These are phyloP conservation scores for Poecilia wingei DNA, from an alignment of 2,797 vertebrate species.

Conservation along the genomic window DNA sequence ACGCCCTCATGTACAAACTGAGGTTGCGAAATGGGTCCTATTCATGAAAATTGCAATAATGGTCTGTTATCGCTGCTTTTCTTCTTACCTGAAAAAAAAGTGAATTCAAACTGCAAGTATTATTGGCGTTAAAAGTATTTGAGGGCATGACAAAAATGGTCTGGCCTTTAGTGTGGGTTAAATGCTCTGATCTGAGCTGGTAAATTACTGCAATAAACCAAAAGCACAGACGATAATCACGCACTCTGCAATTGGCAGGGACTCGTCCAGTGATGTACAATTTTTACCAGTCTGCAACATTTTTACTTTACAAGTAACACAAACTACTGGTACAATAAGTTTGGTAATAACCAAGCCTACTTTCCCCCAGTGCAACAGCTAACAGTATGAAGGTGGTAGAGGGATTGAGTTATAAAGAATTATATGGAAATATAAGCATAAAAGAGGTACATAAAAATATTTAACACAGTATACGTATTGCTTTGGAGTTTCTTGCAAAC, in stretches of 20 bases:
- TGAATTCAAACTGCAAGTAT: constrained; percentile 44
- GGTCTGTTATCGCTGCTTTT: constrained; percentile 60
- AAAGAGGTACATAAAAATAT: neutral
- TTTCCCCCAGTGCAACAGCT: neutral
- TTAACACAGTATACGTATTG: neutral
- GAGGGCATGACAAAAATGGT: constrained; percentile 33
- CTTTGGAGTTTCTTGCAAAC: constrained; percentile 61
- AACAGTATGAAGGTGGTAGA: neutral
- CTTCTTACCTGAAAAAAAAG: constrained; percentile 32
- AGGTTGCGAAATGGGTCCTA: constrained; percentile 56
- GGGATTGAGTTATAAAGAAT: neutral
- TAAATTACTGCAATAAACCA: constrained; percentile 61
- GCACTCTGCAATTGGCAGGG: constrained; percentile 26
- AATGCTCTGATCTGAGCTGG: constrained; percentile 50
- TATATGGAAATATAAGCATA: neutral
- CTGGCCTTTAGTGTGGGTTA: constrained; percentile 49
- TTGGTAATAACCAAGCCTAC: constrained; percentile 11
- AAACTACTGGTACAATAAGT: constrained; percentile 24
- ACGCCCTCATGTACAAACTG: constrained; percentile 43
- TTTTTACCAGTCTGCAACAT: constrained; percentile 39
- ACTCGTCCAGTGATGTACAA: constrained; percentile 22
- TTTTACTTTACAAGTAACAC: constrained; percentile 28
- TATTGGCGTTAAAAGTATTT: constrained; percentile 56
- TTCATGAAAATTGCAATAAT: constrained; percentile 67
- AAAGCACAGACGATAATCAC: constrained; percentile 40